Evolutionary conservation across 2,797 vertebrate species (phyloP), one percentile per base, ranked within the genome.

Genomic region (Hippopotamyrus pictus): DNA sequence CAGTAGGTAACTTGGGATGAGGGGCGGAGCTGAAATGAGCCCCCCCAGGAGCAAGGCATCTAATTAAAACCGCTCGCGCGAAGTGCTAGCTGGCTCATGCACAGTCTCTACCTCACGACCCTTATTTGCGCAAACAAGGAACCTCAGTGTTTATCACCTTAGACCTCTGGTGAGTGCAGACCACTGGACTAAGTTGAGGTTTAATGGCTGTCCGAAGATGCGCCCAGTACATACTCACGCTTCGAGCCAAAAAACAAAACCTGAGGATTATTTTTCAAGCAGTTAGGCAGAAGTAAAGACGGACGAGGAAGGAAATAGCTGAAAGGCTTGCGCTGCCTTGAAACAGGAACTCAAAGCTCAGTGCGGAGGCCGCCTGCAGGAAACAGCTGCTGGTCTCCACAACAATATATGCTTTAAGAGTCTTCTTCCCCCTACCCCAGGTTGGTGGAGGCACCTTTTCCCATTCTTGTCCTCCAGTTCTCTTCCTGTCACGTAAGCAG

Each of bases 351-450:
- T 0, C 79, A 46, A 48, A 44, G 3, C 44, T 22, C 44, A 44
- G 37, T 19, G 41, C 14, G 7, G 76, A 19, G 2, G 19, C 25
- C 11, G 33, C 3, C 33, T 76, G 29, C 69, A 76, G 69, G 69
- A 76, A 76, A 17, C 69, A 48, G 79, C 79, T 41, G 44, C 37
- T 22, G 37, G 41, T n/a, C 37, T 44, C 79, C 37, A 48, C 79
- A 83, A 83, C 79, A 48, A 83, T 48, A 46, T 44, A 41, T 48
- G 37, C 6, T 22, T n/a, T 3, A 12, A 83, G 37, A 22, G n/a
- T 48, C 41, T n/a, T 37, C 69, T 33, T 46, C 91, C 91, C 83
- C 88, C 51, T 59, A 33, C 29, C 2, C 88, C 46, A n/a, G 29
- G 37, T 79, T 62, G 41, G 86, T 57, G 51, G 76, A 57, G 46